Conservation (phyloP, 2,113 vertebrate species). For the Trachemys scripta region DNA sequence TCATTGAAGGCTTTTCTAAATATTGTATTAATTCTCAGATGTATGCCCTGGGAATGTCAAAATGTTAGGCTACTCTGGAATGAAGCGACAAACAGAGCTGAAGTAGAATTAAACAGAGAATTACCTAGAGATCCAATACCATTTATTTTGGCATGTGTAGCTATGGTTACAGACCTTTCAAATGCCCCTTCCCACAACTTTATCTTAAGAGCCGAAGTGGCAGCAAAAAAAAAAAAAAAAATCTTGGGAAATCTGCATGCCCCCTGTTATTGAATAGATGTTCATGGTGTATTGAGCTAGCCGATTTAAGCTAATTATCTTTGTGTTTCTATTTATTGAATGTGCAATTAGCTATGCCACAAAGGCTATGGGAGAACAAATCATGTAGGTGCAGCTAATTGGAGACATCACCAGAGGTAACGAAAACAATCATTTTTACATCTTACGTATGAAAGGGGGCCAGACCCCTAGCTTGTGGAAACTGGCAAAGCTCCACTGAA, state of each 20-base stretch:
- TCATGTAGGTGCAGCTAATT: conserved; percentile 43
- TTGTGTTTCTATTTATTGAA: conserved; percentile 60
- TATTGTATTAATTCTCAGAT: conserved; percentile 22
- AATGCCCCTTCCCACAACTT: neutral
- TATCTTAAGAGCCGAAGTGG: neutral
- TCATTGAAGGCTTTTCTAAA: neutral
- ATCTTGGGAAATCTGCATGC: neutral
- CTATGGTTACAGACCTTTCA: conserved; percentile 15
- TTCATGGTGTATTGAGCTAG: neutral
- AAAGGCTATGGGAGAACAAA: conserved; percentile 56
- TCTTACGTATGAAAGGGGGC: conserved; percentile 20
- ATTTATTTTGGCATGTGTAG: neutral
- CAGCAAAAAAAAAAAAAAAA: neutral
- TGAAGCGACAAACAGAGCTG: neutral
- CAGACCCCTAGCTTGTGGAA: conserved; percentile 22
- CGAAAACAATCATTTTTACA: conserved; percentile 10
- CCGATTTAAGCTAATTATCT: conserved; percentile 54
- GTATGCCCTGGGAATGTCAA: conserved; percentile 29
- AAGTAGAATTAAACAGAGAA: conserved; percentile 2
- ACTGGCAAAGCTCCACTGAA: conserved; percentile 10
- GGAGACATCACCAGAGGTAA: neutral
- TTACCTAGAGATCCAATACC: neutral
- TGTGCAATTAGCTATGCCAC: conserved; percentile 61
- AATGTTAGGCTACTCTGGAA: conserved; percentile 20
- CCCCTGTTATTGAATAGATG: neutral